Percentiles rank a stretch among this genome's conserved stretches.
Evolutionary conservation across 2,888 invertebrate genomes (phyloP).

Genomic region (Stramonita haemastoma): DNA sequence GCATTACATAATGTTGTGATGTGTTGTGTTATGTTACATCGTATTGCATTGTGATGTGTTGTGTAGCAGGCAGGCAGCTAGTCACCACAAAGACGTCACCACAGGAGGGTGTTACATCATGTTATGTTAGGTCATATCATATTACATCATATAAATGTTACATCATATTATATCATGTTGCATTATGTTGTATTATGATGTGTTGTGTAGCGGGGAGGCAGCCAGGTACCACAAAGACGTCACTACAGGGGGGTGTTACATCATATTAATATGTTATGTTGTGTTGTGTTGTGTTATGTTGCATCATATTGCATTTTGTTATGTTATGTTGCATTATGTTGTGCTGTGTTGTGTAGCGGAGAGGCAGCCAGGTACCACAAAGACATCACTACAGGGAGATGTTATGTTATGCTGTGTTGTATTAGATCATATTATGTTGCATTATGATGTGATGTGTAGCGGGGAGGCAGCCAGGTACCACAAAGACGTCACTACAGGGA

Average conservation of each 20-base stretch:
- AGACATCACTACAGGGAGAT: constrained; percentile 42
- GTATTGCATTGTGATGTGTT: no score
- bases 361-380: constrained; percentile 30
- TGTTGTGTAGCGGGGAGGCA: constrained; percentile 16
- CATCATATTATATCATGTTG: no score
- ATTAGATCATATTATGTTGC: not conserved
- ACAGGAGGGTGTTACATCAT: constrained; percentile 31
- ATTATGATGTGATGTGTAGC: not conserved
- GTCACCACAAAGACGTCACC: constrained; percentile 13
- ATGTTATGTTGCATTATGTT: not conserved
- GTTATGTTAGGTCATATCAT: not conserved
- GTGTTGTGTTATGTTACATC: no score
- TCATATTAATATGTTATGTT: no score
- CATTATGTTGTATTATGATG: not conserved
- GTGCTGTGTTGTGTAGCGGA: not conserved
- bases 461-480: constrained; percentile 35
- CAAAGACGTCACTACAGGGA: constrained; percentile 47
- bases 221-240: no score
- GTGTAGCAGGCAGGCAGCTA: no score
- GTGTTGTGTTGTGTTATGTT: not conserved
- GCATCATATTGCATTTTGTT: no score
- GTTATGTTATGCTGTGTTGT: no score
- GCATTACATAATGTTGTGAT: no score
- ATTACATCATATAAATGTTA: constrained; percentile 42
- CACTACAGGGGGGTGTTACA: no score